Evolutionary conservation across 2,888 invertebrate species (phyloP), one percentile per base, ranked within the genome.

Genomic region (Zygogramma bicolorata): DNA sequence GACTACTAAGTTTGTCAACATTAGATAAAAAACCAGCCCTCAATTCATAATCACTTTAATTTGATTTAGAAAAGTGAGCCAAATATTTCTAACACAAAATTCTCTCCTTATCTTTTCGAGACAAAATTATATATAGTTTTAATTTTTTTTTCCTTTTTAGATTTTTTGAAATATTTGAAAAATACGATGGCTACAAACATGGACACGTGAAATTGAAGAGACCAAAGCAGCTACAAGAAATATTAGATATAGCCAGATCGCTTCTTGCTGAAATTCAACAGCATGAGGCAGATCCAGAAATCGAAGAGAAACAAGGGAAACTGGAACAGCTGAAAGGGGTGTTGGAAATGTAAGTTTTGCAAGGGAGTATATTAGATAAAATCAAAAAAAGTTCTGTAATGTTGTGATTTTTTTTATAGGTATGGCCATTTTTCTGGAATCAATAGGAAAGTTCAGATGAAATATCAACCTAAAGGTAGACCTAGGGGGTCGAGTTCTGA

Each of bases 401-500:
- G n/a, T n/a, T n/a, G n/a, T n/a, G n/a, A n/a, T 42, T 49, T 25
- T 60, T 27, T n/a, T 83, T 82, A 1, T 84, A 97, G 97, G 97
- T 98, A 99, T 86, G 99, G 98, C 0, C 97, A 99, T 89, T 99
- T 99, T 90, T 99, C 98, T 59, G 99, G 99, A 53, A 99, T 99
- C 83, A 99, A 99, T 90, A 94, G 99, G 77, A 99, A 99, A 89
- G 98, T 99, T 74, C 99, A 99, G 90, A 94, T 99, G 93, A 99
- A 99, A 89, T 99, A 99, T 88, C 97, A 98, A 88, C 98, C 98
- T 0, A 93, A 96, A 82, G 98, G 98, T 0, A 91, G 97, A 73
- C 96, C 97, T 53, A 91, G 96, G 79, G 95, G 95, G 78, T 96
- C 97, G 81, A 95, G 95, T 87, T 96, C 96, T 81, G 97, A 97